Conservation (phyloP, 2,113 vertebrate species). For the Emydura subglobosa region DNA sequence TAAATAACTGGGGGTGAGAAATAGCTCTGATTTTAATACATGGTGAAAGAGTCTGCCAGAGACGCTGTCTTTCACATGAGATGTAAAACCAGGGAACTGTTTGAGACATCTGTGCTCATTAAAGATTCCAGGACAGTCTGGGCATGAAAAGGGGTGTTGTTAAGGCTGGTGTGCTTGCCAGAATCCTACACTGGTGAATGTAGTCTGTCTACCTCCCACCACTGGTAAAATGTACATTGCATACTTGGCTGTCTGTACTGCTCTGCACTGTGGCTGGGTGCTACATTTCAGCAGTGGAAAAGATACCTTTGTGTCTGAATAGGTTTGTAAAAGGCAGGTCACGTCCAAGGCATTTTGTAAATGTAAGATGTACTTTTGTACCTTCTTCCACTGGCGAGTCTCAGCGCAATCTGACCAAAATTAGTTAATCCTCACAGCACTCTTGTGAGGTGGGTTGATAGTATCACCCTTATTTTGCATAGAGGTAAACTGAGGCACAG, state of each 20-base stretch:
- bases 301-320: not conserved
- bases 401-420: not conserved
- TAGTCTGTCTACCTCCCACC: not conserved
- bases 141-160: not conserved
- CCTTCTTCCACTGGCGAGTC: not conserved
- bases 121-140: not conserved
- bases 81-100: not conserved
- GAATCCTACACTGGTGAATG: not conserved
- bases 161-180: not conserved
- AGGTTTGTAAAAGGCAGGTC: not conserved
- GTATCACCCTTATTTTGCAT: not conserved
- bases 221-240: not conserved
- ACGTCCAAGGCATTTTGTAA: not conserved
- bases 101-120: not conserved
- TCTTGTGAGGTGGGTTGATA: not conserved
- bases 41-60: not conserved
- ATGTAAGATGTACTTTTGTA: not conserved
- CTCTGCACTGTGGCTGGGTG: not conserved
- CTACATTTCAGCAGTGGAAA: not conserved
- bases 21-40: not conserved
- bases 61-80: not conserved
- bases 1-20: not conserved
- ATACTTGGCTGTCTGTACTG: not conserved
- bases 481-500: not conserved
- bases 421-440: not conserved